These are phyloP conservation scores for Rhinella marina DNA, from an alignment of 2,797 vertebrate genomes.

Conservation along the genomic window DNA sequence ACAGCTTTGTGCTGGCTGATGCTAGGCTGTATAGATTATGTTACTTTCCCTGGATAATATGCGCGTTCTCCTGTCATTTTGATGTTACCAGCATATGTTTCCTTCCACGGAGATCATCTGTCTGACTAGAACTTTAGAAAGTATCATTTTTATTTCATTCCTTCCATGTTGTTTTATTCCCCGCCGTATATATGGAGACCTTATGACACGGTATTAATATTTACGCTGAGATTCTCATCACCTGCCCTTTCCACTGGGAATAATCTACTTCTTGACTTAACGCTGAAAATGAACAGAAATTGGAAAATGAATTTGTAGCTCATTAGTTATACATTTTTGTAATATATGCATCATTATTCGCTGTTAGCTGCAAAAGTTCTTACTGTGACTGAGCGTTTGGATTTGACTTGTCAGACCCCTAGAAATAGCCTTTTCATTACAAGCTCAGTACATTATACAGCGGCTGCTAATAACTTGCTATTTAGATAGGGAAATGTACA, in stretches of 20 bases:
- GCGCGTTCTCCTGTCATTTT: background rate
- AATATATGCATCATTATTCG: slow-evolving; percentile 55
- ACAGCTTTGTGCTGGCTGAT: background rate
- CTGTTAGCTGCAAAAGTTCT: slow-evolving; percentile 50
- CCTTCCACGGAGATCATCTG: slow-evolving; percentile 47
- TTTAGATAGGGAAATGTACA: slow-evolving; percentile 37
- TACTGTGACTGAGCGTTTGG: slow-evolving; percentile 30
- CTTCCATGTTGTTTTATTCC: slow-evolving; percentile 62
- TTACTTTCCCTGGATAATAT: slow-evolving; percentile 29
- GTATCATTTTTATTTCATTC: slow-evolving; percentile 56
- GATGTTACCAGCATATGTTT: background rate
- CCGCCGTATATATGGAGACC: slow-evolving; percentile 15
- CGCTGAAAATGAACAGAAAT: slow-evolving; percentile 44
- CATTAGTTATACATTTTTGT: slow-evolving; percentile 54
- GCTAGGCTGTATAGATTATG: background rate
- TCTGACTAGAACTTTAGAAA: slow-evolving; percentile 55
- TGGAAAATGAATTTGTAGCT: slow-evolving; percentile 51
- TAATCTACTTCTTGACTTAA: slow-evolving; percentile 54
- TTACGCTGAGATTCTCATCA: slow-evolving; percentile 31
- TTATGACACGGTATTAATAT: slow-evolving; percentile 54
- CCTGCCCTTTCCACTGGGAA: slow-evolving; percentile 50
- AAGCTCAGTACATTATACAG: slow-evolving; percentile 29
- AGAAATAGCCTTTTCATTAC: slow-evolving; percentile 47
- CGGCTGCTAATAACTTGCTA: slow-evolving; percentile 49
- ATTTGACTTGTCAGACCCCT: slow-evolving; percentile 56